Percentiles rank a stretch among this genome's conserved stretches.
Conservation (phyloP, 1,140 invertebrate species). For the Temnothorax nylanderi region DNA sequence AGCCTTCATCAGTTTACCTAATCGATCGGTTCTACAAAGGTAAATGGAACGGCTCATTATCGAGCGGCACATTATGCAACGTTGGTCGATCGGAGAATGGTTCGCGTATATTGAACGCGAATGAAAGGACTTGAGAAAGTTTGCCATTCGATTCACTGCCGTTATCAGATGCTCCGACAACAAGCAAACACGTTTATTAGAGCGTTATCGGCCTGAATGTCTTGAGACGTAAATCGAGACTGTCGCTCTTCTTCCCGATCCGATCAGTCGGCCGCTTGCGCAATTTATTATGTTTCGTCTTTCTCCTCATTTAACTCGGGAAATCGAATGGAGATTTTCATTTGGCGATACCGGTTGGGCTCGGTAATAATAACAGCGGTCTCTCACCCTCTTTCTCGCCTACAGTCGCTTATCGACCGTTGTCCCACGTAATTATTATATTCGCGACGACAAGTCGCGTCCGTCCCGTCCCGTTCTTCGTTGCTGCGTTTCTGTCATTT, state of each 20-base stretch:
- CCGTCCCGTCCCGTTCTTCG: slow-evolving; percentile 52
- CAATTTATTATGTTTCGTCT: slow-evolving; percentile 65
- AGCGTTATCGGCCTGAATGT: slow-evolving; percentile 14
- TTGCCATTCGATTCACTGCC: neutral
- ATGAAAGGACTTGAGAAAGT: slow-evolving; percentile 8
- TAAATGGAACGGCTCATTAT: neutral
- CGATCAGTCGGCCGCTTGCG: neutral
- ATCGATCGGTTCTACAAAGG: slow-evolving; percentile 3
- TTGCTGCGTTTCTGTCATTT: slow-evolving; percentile 53
- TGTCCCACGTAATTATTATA: slow-evolving; percentile 62
- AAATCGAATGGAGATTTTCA: slow-evolving; percentile 66
- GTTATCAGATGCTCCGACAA: neutral
- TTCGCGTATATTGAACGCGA: neutral
- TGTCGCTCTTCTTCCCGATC: neutral
- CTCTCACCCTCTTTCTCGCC: neutral
- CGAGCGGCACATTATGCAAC: neutral
- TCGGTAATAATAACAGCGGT: slow-evolving; percentile 60
- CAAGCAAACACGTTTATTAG: neutral
- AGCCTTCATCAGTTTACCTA: neutral
- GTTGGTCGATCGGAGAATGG: neutral
- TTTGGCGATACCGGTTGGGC: slow-evolving; percentile 55
- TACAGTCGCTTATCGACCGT: slow-evolving; percentile 8
- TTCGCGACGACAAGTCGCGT: slow-evolving; percentile 37
- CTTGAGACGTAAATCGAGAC: slow-evolving; percentile 14
- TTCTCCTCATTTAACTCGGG: slow-evolving; percentile 51